Evolutionary conservation across 2,888 invertebrate genomes (phyloP), one percentile per base, ranked within the genome.

Genomic region (Drosophila aldrichi): DNA sequence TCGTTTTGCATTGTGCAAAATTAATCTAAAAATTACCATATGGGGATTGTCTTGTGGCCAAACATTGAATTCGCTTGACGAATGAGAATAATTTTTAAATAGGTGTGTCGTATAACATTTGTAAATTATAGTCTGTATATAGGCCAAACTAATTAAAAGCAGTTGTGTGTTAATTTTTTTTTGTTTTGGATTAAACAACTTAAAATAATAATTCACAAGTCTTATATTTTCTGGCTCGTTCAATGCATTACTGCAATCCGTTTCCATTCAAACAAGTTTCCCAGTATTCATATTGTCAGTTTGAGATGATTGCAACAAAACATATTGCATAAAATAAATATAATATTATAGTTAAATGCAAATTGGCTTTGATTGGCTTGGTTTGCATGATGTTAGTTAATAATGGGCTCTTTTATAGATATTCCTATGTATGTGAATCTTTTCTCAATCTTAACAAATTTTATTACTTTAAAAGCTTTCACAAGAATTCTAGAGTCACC

Each of bases 1-100:
- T 74, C 66, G 59, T 70, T 44, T 54, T 40, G n/a, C 54, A 29
- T 40, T 54, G 55, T 41, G 36, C 38, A 44, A 20, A 48, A 65
- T 46, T 44, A 49, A 36, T 36, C 16, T 14, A 36, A 43, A 29
- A 18, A 49, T 34, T 18, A 29, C 49, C 32, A 49, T 49, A 6
- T 49, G 32, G 49, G 57, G 32, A 32, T 58, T 5, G 16, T n/a
- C 20, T 3, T 56, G 54, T 46, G 65, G 58, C 56, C 32, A 25
- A 16, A 18, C 9, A 18, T 12, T 14, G n/a, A 22, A 7, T 22
- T 20, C 20, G 51, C 29, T 29, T n/a, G 22, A 44, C 2, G 22
- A 7, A 12, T 14, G 44, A 44, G n/a, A 18, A 0, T 1, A 1
- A 32, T 29, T 34, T 32, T 32, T 7, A 49, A n/a, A 49, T 49